phyloP scores from a whole-genome alignment of 1,140 invertebrate species.

The Harlomillsia oculata region DNA sequence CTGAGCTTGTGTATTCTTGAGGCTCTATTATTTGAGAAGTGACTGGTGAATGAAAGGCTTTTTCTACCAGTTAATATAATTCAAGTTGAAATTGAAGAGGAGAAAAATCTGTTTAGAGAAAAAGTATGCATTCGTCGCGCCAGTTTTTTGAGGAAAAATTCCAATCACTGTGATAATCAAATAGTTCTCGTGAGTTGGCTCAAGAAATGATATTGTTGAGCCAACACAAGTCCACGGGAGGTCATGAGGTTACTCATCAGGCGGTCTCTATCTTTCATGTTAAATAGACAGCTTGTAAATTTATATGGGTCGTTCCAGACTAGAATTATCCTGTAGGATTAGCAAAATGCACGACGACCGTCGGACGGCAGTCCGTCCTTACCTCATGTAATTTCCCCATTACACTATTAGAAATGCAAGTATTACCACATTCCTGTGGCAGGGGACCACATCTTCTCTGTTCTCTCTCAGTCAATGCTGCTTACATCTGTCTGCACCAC shows the following conservation, averaged over 20 bases:
- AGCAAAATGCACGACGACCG: slow-evolving; percentile 5
- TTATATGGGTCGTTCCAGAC: slow-evolving; percentile 20
- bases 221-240: slow-evolving; percentile 25
- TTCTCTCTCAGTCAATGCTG: neutral
- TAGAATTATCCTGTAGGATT: slow-evolving; percentile 4
- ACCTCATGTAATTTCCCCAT: neutral
- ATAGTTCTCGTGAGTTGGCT: slow-evolving; percentile 16
- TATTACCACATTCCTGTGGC: slow-evolving; percentile 7
- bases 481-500: neutral
- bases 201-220: slow-evolving; percentile 27
- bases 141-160: slow-evolving; percentile 17
- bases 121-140: slow-evolving; percentile 13
- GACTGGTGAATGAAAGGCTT: no score
- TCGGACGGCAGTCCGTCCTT: neutral
- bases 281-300: slow-evolving; percentile 29
- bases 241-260: slow-evolving; percentile 25
- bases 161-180: slow-evolving; percentile 30
- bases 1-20: no score
- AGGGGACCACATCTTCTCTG: neutral
- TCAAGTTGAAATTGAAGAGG: no score
- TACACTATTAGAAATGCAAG: neutral
- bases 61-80: no score
- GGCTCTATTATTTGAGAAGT: no score
- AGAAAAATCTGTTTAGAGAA: no score
- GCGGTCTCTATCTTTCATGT: slow-evolving; percentile 30